Evolutionary conservation across 2,797 vertebrate genomes (phyloP).

Genomic region (Jordanella pulchra): DNA sequence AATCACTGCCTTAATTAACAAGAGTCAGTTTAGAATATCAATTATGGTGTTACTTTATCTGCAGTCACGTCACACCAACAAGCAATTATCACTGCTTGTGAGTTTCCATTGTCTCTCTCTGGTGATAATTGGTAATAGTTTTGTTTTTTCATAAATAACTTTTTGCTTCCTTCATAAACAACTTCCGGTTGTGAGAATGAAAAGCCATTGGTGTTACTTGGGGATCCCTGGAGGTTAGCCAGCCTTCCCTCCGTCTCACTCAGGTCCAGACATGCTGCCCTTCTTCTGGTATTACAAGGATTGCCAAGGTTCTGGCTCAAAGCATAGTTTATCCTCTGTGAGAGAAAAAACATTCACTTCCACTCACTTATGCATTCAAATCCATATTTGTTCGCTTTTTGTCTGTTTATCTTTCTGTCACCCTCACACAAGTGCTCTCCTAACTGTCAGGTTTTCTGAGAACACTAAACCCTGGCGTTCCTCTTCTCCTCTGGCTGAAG

Average conservation of each 20-base stretch:
- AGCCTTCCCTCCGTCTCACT: slow-evolving; percentile 48
- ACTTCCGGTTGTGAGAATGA: slow-evolving; percentile 21
- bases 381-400: slow-evolving; percentile 12
- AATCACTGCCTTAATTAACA: slow-evolving; percentile 80
- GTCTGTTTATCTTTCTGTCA: slow-evolving; percentile 50
- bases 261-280: slow-evolving; percentile 66
- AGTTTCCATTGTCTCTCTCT: slow-evolving; percentile 63
- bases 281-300: slow-evolving; percentile 69
- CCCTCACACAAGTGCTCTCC: slow-evolving; percentile 35
- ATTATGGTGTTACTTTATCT: slow-evolving; percentile 70
- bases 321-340: slow-evolving; percentile 38
- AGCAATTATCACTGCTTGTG: slow-evolving; percentile 72
- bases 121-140: slow-evolving; percentile 63
- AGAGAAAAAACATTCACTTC: slow-evolving; percentile 30
- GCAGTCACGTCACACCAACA: slow-evolving; percentile 66
- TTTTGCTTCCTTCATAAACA: slow-evolving; percentile 23
- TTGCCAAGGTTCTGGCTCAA: slow-evolving; percentile 44
- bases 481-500: slow-evolving; percentile 33
- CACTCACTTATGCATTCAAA: slow-evolving; percentile 32
- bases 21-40: slow-evolving; percentile 77
- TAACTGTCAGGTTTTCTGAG: slow-evolving; percentile 15
- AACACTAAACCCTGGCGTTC: slow-evolving; percentile 37
- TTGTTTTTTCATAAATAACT: slow-evolving; percentile 64
- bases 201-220: slow-evolving; percentile 36
- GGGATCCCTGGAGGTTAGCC: slow-evolving; percentile 33